Evolutionary conservation across 2,113 vertebrate genomes (phyloP).

Genomic region (Crypturellus undulatus): DNA sequence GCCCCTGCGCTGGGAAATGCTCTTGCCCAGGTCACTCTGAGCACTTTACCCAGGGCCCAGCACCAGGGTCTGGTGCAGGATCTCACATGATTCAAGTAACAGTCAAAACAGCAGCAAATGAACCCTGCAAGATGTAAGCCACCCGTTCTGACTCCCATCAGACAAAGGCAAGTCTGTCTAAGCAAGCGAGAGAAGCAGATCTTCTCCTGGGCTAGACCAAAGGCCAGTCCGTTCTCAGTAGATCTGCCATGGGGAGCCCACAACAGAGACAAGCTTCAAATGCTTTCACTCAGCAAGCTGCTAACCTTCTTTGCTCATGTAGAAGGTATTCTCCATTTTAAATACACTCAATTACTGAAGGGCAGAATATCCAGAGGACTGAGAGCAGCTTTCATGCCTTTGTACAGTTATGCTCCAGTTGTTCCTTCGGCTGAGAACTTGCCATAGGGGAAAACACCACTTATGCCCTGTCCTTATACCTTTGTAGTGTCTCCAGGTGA

Average conservation of each 20-base stretch:
- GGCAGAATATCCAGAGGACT: neutral
- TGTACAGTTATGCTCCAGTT: slow-evolving; percentile 13
- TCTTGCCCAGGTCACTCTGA: neutral
- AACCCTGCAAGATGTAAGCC: neutral
- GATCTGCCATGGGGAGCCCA: neutral
- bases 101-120: neutral
- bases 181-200: neutral
- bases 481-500: slow-evolving; percentile 16
- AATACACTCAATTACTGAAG: neutral
- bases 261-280: neutral
- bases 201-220: no score
- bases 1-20: neutral
- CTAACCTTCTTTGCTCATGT: neutral
- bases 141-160: neutral
- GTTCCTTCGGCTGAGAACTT: slow-evolving; percentile 10
- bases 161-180: neutral
- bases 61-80: neutral
- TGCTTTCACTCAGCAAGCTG: neutral
- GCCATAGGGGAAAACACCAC: slow-evolving; percentile 52
- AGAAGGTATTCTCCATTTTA: neutral
- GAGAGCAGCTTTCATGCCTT: slow-evolving; percentile 22
- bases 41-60: fast-evolving
- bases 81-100: neutral
- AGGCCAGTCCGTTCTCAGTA: neutral
- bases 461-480: neutral